These are phyloP conservation scores for Rhorus exstirpatorius DNA, from an alignment of 2,888 invertebrate species.

Conservation along the genomic window DNA sequence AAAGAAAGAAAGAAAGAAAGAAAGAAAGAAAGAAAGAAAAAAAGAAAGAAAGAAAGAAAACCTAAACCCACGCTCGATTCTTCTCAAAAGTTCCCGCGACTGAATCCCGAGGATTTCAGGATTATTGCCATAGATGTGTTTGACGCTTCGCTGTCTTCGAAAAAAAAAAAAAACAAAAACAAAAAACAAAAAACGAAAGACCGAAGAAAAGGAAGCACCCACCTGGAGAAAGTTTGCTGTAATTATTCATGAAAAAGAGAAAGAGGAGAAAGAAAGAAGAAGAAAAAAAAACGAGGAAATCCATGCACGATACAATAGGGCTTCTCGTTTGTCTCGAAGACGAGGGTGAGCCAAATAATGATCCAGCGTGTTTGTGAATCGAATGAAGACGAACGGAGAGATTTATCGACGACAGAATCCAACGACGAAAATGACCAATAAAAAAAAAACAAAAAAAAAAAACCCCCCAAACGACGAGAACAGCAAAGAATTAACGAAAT, in stretches of 20 bases:
- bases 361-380: no score
- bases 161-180: neutral
- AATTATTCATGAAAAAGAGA: conserved; percentile 44
- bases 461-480: conserved; percentile 9
- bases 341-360: no score
- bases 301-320: neutral
- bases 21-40: conserved; percentile 7
- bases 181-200: neutral
- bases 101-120: neutral
- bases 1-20: conserved; percentile 12
- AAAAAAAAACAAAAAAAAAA: neutral
- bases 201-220: neutral
- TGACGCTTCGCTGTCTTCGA: conserved; percentile 37
- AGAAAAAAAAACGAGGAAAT: neutral
- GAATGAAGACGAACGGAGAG: neutral
- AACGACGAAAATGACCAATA: neutral
- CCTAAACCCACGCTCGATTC: conserved; percentile 5
- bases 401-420: neutral
- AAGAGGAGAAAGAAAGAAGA: neutral
- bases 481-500: no score
- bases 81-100: conserved; percentile 41
- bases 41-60: neutral
- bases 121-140: conserved; percentile 4
- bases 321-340: neutral
- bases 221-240: conserved; percentile 19